Evolutionary conservation across 2,113 vertebrate species (phyloP), one percentile per base, ranked within the genome.

Genomic region (Barnardius zonarius): DNA sequence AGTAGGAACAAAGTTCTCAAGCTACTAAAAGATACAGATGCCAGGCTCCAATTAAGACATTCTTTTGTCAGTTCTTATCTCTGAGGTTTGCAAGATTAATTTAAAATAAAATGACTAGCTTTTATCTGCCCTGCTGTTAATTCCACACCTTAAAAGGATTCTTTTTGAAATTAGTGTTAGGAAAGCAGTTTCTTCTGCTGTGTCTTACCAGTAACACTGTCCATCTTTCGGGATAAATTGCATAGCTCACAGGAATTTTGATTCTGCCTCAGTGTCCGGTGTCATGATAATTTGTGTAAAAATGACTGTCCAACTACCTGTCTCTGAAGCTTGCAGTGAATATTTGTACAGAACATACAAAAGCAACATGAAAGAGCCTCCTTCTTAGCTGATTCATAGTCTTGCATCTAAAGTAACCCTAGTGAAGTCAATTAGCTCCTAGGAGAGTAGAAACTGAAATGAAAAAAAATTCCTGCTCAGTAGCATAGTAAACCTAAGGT

Each of bases 21-120:
- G 83, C 80, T 78, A 43, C 64, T 22, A 33, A 91, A 78, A 77
- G 41, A 88, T 78, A 66, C 86, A 86, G 73, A 88, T 86, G 43
- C 68, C 61, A 83, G 83, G 75, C 57, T 88, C 73, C 80, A 93
- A 86, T 93, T 93, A 96, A 95, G 92, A 76, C 33, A 37, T 76
- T 41, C 49, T 80, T 95, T 94, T 94, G 93, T 88, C 88, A 92
- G 62, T 59, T 22, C 44, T 95, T 93, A 88, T 95, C 88, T 95
- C 88, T 43, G 78, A 95, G 70, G 75, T 93, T 95, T 90, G 52
- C 3, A 2, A 95, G 82, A 95, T 91, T 83, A 94, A 67, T 37
- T 91, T 82, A 55, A 84, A 95, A 95, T 69, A 94, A 92, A 79
- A 75, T 63, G 62, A 15, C 44, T 90, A 33, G 43, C 41, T 86